Evolutionary conservation across 2,888 invertebrate species (phyloP), one percentile per base, ranked within the genome.

Genomic region (Pecten maximus): DNA sequence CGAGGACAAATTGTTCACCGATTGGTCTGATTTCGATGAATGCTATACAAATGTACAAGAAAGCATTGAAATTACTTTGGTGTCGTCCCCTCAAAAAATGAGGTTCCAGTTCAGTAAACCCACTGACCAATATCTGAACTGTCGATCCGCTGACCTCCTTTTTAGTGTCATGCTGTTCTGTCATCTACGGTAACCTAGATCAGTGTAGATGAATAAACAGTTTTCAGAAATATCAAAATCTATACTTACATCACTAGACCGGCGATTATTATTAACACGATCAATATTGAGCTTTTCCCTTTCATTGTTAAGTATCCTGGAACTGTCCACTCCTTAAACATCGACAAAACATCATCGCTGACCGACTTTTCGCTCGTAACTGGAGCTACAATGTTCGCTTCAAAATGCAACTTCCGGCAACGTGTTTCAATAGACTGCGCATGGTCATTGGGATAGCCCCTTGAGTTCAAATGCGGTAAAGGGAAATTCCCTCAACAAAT

Each of bases 371-470:
- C 28, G 74, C 35, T 74, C 74, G 74, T 74, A 74, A 74, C 74
- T 74, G 74, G 74, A 74, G 74, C 28, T 74, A 74, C 74, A 74
- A 28, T 12, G 50, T 6, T 74, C 74, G 10, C 74, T 74, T 74
- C 28, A 74, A 74, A 91, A 90, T 60, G 86, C 87, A 90, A 91
- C 90, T 91, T 91, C 91, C 91, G 91, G 91, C 90, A 93, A 93
- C 93, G 93, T 93, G 93, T 93, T 74, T 35, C 28, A 74, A 35
- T 15, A 10, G 15, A 90, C 89, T 92, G 93, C 93, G 93, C 93
- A 93, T 91, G 93, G 50, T 39, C 87, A 87, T 3, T 12, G 90
- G 93, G 91, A 60, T 91, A 91, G 39, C 88, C 88, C 89, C 48
- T 19, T 48, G 50, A 44, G 16, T 88, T 35, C 23, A 28, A 74